Evolutionary conservation across 2,888 invertebrate species (phyloP), one percentile per base, ranked within the genome.

Genomic region (Oscheius sp.): DNA sequence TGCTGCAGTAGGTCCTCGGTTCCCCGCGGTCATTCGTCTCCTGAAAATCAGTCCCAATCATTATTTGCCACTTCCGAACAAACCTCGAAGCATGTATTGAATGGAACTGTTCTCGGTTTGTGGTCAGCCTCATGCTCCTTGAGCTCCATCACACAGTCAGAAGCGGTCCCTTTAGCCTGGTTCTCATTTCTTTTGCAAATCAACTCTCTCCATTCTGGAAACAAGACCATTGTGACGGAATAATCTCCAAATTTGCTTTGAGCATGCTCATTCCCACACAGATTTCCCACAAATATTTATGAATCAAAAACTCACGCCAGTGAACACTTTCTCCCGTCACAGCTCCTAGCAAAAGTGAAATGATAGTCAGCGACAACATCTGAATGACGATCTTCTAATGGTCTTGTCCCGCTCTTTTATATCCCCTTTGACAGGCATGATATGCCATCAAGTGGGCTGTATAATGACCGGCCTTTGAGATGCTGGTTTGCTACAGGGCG

Each of bases 201-300:
- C 21, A 86, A 76, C 33, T 86, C 86, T n/a, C 86, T 76, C 86
- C 86, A 86, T 79, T 86, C 86, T 86, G 73, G 79, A 82, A 29
- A 47, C 21, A n/a, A 29, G 55, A 21, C 0, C 2, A 29, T n/a
- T 55, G 2, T 55, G 9, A 1, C 9, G 21, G 1, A 2, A 21
- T 42, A 42, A 42, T 5, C 42, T 42, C 42, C 4, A 5, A 62
- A 33, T 42, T 59, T 42, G 42, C 7, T 21, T 21, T 21, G 21
- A 21, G 21, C 21, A 21, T 21, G 21, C 21, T 21, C 7, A 42
- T 42, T 42, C 42, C 42, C 42, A 42, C 3, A 0, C 7, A 42
- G 3, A 5, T 42, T 42, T 7, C 42, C 42, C 3, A 5, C 42
- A 42, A 42, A 42, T 21, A 21, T 21, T 21, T 21, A 21, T 21